phyloP scores from a whole-genome alignment of 2,113 vertebrate genomes.

The Pteronura brasiliensis region DNA sequence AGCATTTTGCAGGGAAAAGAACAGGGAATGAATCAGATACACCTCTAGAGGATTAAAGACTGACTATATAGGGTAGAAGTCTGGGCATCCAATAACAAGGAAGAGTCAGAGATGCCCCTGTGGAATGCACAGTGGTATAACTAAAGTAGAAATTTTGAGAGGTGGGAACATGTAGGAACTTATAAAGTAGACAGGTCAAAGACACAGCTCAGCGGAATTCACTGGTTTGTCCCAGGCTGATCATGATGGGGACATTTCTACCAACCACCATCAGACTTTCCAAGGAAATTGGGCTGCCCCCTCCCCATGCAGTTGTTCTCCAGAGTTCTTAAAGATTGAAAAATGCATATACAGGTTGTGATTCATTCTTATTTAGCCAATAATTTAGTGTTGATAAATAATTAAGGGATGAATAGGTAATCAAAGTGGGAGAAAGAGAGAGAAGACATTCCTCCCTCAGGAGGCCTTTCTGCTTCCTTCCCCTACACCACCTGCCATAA shows the following conservation, averaged over 20 bases:
- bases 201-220: background rate
- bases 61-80: background rate
- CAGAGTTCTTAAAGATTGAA: background rate
- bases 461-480: background rate
- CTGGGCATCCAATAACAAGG: background rate
- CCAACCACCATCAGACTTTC: background rate
- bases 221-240: background rate
- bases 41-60: background rate
- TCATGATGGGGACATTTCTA: background rate
- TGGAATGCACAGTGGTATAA: background rate
- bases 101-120: background rate
- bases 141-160: background rate
- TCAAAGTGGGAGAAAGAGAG: background rate
- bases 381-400: background rate
- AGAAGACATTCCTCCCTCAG: background rate
- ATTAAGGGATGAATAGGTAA: background rate
- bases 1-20: background rate
- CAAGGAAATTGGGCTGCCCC: background rate
- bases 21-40: too few relatives aligned
- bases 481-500: fast-evolving
- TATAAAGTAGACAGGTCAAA: background rate
- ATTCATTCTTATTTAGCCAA: background rate
- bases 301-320: background rate
- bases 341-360: background rate
- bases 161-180: background rate